phyloP scores from a whole-genome alignment of 2,797 vertebrate species.

The Craterocephalus amniculus region DNA sequence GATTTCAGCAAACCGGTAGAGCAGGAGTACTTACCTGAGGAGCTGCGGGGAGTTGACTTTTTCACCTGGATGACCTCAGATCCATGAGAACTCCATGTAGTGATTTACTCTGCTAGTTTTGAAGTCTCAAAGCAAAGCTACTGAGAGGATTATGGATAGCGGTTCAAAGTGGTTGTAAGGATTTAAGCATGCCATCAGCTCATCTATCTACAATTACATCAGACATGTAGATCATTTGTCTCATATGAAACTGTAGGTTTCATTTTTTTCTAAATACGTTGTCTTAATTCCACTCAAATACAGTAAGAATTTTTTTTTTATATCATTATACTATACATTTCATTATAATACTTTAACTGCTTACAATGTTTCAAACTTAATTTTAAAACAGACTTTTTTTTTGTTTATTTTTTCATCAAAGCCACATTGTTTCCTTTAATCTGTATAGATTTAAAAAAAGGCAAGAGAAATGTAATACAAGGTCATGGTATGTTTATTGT shows the following conservation, averaged over 20 bases:
- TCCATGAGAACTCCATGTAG: constrained; percentile 18
- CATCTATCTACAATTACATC: not conserved
- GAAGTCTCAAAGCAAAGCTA: not conserved
- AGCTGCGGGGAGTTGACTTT: constrained; percentile 86
- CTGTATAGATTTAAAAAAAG: constrained; percentile 20
- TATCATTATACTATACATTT: too few species aligned
- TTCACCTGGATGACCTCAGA: constrained; percentile 81
- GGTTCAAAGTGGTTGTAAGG: not conserved
- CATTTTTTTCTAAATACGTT: not conserved
- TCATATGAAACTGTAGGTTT: not conserved
- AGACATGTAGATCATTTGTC: not conserved
- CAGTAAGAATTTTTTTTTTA: not conserved
- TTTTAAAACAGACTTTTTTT: not conserved
- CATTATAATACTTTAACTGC: not conserved
- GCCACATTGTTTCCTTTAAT: constrained; percentile 5
- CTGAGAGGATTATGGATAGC: not conserved
- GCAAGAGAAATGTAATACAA: constrained; percentile 12
- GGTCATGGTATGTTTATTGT: constrained; percentile 40
- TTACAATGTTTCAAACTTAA: not conserved
- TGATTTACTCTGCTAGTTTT: not conserved
- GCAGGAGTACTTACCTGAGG: constrained; percentile 93
- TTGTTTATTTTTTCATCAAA: not conserved
- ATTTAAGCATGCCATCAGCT: not conserved
- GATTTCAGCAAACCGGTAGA: constrained; percentile 83
- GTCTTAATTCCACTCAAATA: not conserved